Conservation (phyloP, 1,140 invertebrate species). For the Pteromalus puparum region DNA sequence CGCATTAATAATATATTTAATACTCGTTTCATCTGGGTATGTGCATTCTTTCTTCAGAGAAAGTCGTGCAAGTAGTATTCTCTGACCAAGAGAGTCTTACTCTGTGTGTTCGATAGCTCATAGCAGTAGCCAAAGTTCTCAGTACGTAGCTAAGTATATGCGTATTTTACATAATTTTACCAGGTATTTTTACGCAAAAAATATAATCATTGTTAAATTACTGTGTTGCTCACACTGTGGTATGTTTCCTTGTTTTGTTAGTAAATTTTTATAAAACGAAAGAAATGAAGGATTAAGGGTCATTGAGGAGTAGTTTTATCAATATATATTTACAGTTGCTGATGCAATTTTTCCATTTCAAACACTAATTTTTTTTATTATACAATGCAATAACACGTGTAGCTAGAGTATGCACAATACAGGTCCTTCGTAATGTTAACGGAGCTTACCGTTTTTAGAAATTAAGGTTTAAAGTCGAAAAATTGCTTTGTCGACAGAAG, state of each 20-base stretch:
- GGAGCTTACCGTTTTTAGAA: slow-evolving; percentile 7
- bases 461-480: slow-evolving; percentile 42
- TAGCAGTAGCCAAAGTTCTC: slow-evolving; percentile 67
- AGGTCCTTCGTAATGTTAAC: slow-evolving; percentile 20
- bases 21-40: slow-evolving; percentile 33
- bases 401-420: slow-evolving; percentile 21
- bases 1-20: slow-evolving; percentile 35
- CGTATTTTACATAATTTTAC: slow-evolving; percentile 53
- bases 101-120: slow-evolving; percentile 60
- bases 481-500: slow-evolving; percentile 33
- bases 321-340: slow-evolving; percentile 39
- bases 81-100: slow-evolving; percentile 44
- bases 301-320: slow-evolving; percentile 41
- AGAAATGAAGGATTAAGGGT: slow-evolving; percentile 19
- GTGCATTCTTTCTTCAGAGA: slow-evolving; percentile 45
- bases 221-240: slow-evolving; percentile 48
- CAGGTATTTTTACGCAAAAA: slow-evolving; percentile 51
- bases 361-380: slow-evolving; percentile 31
- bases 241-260: slow-evolving; percentile 53
- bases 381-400: slow-evolving; percentile 26
- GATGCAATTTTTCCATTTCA: slow-evolving; percentile 42
- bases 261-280: slow-evolving; percentile 46
- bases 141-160: slow-evolving; percentile 50
- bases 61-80: slow-evolving; percentile 45
- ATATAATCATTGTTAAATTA: slow-evolving; percentile 52